A percentile compares a stretch with the other conserved stretches of the same genome.
Evolutionary conservation across 1,140 invertebrate genomes (phyloP).

Genomic region (Ooceraea biroi): DNA sequence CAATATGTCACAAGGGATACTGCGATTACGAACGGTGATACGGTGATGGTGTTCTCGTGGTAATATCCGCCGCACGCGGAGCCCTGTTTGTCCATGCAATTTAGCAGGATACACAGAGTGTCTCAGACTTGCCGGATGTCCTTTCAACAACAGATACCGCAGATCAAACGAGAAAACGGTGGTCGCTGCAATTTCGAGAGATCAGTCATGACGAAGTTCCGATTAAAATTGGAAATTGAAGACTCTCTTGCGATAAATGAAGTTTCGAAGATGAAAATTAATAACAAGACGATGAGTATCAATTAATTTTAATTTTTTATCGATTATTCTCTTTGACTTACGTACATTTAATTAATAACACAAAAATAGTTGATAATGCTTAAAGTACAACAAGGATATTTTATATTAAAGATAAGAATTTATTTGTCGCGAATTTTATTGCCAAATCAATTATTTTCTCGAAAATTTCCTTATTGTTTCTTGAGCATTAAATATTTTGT

Average conservation of each 20-base stretch:
- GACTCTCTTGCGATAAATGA: not conserved
- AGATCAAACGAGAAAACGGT: slow-evolving; percentile 51
- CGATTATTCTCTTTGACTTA: not conserved
- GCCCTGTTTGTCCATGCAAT: slow-evolving; percentile 62
- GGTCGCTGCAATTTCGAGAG: slow-evolving; percentile 46
- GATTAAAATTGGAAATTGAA: slow-evolving; percentile 19
- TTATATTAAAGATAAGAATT: too few relatives aligned
- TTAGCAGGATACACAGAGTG: slow-evolving; percentile 61
- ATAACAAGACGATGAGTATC: not conserved
- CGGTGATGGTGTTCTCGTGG: slow-evolving; percentile 26
- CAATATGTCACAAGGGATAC: slow-evolving; percentile 10
- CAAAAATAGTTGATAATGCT: too few relatives aligned
- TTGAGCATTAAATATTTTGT: not conserved
- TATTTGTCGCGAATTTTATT: too few relatives aligned
- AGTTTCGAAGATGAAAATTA: not conserved
- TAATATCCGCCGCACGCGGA: slow-evolving; percentile 44
- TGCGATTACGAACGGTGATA: slow-evolving; percentile 25
- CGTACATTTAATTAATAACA: not conserved
- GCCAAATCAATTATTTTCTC: too few relatives aligned
- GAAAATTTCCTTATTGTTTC: too few relatives aligned
- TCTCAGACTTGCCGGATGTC: slow-evolving; percentile 39
- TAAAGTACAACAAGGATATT: too few relatives aligned
- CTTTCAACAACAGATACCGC: slow-evolving; percentile 57
- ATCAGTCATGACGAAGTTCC: not conserved
- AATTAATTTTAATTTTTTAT: not conserved